phyloP scores from a whole-genome alignment of 2,797 vertebrate genomes.

The Gambusia yucatana region DNA sequence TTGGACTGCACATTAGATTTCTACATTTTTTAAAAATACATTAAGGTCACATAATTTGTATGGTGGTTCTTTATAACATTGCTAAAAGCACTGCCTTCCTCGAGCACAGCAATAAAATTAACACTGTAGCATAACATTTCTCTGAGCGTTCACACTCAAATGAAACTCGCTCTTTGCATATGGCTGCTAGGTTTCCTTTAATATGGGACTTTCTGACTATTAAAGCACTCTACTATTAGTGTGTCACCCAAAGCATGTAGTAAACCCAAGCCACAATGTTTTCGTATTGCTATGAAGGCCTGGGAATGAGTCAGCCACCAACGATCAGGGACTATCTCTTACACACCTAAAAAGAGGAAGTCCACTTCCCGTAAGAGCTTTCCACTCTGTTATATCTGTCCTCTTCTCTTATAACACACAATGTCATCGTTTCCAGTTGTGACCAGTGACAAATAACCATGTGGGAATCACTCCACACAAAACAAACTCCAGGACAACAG shows the following conservation, averaged over 20 bases:
- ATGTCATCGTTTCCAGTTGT: slow-evolving; percentile 38
- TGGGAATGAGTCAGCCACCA: slow-evolving; percentile 12
- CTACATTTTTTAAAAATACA: background rate
- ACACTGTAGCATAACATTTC: background rate
- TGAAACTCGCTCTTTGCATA: background rate
- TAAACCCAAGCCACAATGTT: background rate
- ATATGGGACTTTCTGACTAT: background rate
- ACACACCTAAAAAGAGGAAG: slow-evolving; percentile 36
- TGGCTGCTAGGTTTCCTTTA: background rate
- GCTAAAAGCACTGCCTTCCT: background rate
- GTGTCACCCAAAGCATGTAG: background rate
- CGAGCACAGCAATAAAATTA: background rate
- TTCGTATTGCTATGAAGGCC: background rate
- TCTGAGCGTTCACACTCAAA: background rate
- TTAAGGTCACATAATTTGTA: background rate
- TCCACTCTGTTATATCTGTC: background rate
- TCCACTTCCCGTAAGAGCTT: slow-evolving; percentile 36
- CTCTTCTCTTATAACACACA: slow-evolving; percentile 4
- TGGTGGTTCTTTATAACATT: background rate
- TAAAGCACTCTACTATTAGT: background rate
- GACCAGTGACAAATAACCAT: slow-evolving; percentile 48
- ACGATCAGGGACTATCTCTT: slow-evolving; percentile 27
- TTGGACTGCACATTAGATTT: background rate
- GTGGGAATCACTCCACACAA: slow-evolving; percentile 7
- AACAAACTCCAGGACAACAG: slow-evolving; percentile 19